Percentiles rank a stretch among this genome's conserved stretches.
Evolutionary conservation across 2,113 vertebrate genomes (phyloP).

Genomic region (Petrocephalus zakoni): DNA sequence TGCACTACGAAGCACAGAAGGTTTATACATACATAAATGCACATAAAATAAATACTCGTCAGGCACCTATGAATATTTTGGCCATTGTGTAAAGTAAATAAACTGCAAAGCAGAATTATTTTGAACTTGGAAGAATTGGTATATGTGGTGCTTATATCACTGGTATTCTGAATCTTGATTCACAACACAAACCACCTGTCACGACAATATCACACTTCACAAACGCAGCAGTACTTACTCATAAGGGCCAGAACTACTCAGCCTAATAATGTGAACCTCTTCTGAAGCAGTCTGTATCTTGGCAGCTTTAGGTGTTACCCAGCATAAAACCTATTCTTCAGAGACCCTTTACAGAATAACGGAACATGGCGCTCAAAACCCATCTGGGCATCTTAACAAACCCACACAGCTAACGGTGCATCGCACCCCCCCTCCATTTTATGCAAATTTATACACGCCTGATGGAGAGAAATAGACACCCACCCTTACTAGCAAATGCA

Average conservation of each 20-base stretch:
- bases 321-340: background rate
- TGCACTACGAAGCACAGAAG: slow-evolving; percentile 7
- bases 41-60: slow-evolving; percentile 51
- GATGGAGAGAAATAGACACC: no score
- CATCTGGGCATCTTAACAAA: background rate
- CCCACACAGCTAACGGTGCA: background rate
- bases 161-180: background rate
- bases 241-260: background rate
- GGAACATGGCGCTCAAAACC: background rate
- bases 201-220: background rate
- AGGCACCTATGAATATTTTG: slow-evolving; percentile 11
- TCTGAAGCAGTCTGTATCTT: background rate
- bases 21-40: slow-evolving; percentile 61
- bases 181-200: background rate
- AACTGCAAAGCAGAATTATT: background rate
- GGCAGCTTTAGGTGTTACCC: background rate
- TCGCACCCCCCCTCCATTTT: background rate
- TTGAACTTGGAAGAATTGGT: background rate
- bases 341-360: background rate
- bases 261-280: background rate
- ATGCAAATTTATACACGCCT: background rate
- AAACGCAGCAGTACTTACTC: background rate
- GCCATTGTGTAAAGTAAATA: background rate
- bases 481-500: background rate
- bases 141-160: background rate